Evolutionary conservation across 2,113 vertebrate species (phyloP), one percentile per base, ranked within the genome.

Genomic region (Oryzias curvinotus): DNA sequence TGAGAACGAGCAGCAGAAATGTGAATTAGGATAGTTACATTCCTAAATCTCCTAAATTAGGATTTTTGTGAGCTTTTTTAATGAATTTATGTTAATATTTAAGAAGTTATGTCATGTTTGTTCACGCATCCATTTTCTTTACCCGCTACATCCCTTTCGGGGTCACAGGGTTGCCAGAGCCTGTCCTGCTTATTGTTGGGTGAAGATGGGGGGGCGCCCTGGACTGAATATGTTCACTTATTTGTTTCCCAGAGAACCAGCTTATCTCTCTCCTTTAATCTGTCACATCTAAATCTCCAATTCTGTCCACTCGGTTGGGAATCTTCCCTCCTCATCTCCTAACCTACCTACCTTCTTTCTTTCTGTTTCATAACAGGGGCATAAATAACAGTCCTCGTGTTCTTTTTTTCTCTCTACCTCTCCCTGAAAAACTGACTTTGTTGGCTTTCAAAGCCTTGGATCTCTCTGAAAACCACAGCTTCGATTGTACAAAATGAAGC

Each of bases 401-500:
- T 68, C 68, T 54, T 68, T 57, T 71, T 63, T 74, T 47, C 65
- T 70, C 52, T 66, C 63, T 78, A 62, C 66, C 63, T 65, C 62
- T 74, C 69, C 85, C 69, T 80, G 82, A 81, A 87, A 88, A 86
- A 82, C 73, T 84, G 78, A 82, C 84, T 87, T 83, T 75, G 67
- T 68, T 87, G 71, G 78, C 83, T 83, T 83, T 85, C 75, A 72
- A 70, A 84, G 58, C 82, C 81, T 80, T 83, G 82, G 78, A 85
- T 58, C 73, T 63, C 60, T 67, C 36, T 68, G 42, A 79, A 85
- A 85, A 75, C 52, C 78, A 15, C 85, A 82, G 73, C 64, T 85
- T 80, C 61, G 79, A 85, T 90, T 86, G 82, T 85, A 88, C 79
- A 81, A 84, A 87, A 84, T 65, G 80, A 75, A 85, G 78, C 73